Base-by-base conservation (phyloP, 37 sponge, comb jelly and placozoan genomes). In the Hormiphora californensis region DNA sequence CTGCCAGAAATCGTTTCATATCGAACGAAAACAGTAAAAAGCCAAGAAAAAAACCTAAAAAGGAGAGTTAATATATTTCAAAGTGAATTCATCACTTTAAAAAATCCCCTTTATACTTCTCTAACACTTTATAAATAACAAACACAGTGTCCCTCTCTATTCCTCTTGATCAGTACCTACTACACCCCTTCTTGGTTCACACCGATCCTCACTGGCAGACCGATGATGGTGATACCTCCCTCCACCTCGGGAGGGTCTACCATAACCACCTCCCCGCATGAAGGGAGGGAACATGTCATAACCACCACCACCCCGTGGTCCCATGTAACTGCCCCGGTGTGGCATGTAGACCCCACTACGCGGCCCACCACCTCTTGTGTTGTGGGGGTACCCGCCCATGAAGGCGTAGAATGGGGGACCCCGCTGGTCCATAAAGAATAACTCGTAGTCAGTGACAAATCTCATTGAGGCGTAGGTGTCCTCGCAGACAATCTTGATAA, bases 401-500 rank as follows among this genome's bases (percentile, higher is more conserved):
- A n/a, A n/a, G n/a, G n/a, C n/a, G 44, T 73, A 73, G 81, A 73
- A 73, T 8, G 81, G 46, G 17, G 32, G 81, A 1, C 36, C 81
- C 81, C 81, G 35, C 28, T 46, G 81, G 44, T 73, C 81, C 32
- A 73, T 73, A 46, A 73, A 73, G 81, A 73, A 73, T 7, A 33
- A 19, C 27, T 73, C 81, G 81, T 73, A 73, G 81, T 73, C 81
- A 21, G 81, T 73, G 81, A 73, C 81, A 28, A 73, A 73, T 17
- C 81, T n/a, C 81, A 73, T 73, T 43, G 46, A 43, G 25, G 81
- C 81, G 44, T 73, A 73, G 23, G 81, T 73, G 25, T 73, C 81
- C 81, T 73, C 81, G 44, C 81, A 73, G 28, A 73, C 81, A 40
- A 73, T 73, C 81, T 73, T 73, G 41, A 73, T 73, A 3, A 73